These are phyloP conservation scores for Linurgus olivaceus DNA, from an alignment of 2,797 vertebrate species.

Conservation along the genomic window DNA sequence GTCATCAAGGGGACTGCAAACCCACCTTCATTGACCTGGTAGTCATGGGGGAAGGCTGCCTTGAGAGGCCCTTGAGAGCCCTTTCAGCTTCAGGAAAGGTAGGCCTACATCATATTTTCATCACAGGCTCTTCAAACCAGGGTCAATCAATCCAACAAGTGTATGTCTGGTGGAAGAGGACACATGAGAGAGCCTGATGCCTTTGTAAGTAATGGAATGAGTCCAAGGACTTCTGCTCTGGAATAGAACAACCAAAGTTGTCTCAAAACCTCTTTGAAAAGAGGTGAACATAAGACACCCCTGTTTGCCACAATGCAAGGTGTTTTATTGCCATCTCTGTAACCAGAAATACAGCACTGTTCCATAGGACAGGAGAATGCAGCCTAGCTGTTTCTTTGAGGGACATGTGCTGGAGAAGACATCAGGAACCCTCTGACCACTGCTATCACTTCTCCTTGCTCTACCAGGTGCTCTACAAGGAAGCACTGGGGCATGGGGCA, in stretches of 20 bases:
- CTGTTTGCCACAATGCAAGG: background rate
- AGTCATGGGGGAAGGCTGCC: background rate
- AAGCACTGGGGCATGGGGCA: background rate
- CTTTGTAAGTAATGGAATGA: background rate
- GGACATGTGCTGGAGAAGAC: background rate
- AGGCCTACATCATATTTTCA: accelerated
- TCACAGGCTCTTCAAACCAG: background rate
- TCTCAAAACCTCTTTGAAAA: background rate
- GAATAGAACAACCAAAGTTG: background rate
- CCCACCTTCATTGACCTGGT: background rate
- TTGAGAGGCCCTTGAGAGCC: background rate
- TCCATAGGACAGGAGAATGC: background rate
- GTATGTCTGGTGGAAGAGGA: background rate
- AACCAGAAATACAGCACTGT: background rate
- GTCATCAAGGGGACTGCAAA: background rate
- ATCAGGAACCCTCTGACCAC: background rate
- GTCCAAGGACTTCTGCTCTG: background rate
- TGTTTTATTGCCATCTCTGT: background rate
- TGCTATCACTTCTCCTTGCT: background rate
- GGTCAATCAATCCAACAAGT: background rate
- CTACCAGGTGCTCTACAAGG: background rate
- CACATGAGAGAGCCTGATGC: background rate
- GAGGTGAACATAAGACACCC: background rate
- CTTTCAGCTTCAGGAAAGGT: background rate
- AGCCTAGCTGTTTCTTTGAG: background rate